Evolutionary conservation across 2,113 vertebrate species (phyloP).

Genomic region (Esox niger): DNA sequence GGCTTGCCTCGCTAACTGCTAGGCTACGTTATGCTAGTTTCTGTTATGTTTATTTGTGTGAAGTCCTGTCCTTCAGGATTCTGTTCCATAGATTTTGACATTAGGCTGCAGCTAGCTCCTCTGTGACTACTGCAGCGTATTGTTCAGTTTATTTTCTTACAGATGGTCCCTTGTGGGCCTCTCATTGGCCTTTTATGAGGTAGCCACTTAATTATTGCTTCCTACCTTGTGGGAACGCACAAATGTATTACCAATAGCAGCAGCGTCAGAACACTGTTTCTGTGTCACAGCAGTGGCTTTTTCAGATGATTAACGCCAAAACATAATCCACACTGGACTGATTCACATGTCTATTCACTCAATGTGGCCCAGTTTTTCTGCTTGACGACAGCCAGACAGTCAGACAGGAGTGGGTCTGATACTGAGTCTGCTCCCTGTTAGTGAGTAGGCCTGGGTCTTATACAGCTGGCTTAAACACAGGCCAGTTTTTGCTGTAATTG

Average conservation of each 20-base stretch:
- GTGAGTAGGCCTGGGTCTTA: background rate
- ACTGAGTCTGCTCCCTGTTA: background rate
- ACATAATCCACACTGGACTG: constrained; percentile 1
- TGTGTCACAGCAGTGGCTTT: constrained; percentile 9
- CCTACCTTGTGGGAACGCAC: no score
- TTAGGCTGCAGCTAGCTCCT: no score
- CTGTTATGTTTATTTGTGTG: constrained; percentile 23
- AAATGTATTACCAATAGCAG: no score
- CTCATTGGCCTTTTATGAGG: no score
- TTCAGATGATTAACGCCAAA: constrained; percentile 16
- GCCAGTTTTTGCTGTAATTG: no score
- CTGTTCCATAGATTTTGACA: background rate
- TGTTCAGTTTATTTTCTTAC: no score
- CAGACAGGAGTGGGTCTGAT: background rate
- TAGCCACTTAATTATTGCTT: no score
- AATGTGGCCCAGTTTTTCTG: background rate
- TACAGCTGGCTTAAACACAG: background rate
- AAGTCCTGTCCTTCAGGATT: constrained; percentile 28
- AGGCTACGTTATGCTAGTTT: background rate
- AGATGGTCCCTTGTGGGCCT: no score
- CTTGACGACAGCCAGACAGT: background rate
- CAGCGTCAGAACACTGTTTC: constrained; percentile 7
- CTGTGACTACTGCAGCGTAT: no score
- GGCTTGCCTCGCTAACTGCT: no score
- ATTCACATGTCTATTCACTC: constrained; percentile 3